These are phyloP conservation scores for Ameiurus melas DNA, from an alignment of 2,113 vertebrate species.

Conservation along the genomic window DNA sequence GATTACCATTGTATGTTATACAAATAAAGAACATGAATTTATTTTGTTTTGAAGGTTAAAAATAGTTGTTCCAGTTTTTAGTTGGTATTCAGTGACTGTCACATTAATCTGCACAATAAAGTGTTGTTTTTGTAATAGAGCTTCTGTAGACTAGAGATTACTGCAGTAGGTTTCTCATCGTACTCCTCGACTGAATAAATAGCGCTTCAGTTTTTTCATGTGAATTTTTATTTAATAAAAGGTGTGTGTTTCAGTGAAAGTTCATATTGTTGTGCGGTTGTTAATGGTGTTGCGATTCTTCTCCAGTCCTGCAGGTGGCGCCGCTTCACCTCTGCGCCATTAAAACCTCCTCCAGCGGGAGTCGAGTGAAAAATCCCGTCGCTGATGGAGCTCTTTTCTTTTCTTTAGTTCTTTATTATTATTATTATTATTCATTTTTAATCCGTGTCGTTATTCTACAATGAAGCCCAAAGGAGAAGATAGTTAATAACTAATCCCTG, in stretches of 20 bases:
- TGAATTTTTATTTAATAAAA: not conserved
- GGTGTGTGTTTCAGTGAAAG: not conserved
- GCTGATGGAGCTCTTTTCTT: not conserved
- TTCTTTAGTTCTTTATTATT: not conserved
- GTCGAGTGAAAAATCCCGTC: not conserved
- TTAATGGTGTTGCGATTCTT: not conserved
- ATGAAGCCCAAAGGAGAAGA: slow-evolving; percentile 35
- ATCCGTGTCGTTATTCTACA: no score
- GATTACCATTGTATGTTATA: not conserved
- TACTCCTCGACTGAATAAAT: no score
- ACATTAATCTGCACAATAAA: not conserved
- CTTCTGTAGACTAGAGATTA: not conserved
- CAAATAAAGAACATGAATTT: no score
- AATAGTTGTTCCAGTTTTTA: no score
- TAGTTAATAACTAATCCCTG: not conserved
- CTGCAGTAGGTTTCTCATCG: no score
- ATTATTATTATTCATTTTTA: no score
- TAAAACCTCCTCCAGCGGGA: no score
- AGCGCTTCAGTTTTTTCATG: no score
- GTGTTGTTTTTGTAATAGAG: no score
- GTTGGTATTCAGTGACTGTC: not conserved
- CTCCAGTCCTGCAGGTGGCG: not conserved
- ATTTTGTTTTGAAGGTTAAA: no score
- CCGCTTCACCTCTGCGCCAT: not conserved
- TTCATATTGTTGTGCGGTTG: not conserved